A percentile compares a stretch with the other conserved stretches of the same genome.
These are phyloP conservation scores for Scytalopus superciliaris DNA, from an alignment of 2,113 vertebrate species.

Conservation along the genomic window DNA sequence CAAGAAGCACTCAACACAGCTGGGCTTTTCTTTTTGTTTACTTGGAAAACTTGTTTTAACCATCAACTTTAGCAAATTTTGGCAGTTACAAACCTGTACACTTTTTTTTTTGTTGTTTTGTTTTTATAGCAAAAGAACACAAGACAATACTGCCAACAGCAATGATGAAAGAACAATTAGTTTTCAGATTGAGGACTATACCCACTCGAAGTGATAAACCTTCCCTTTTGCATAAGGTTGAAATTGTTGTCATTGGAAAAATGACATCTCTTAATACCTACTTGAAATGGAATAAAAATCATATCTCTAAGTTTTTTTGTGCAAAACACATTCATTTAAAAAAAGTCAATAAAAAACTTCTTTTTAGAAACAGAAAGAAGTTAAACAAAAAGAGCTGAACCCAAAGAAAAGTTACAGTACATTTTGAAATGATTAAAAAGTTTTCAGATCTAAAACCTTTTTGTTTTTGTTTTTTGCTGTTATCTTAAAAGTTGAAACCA, in stretches of 20 bases:
- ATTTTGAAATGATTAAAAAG: constrained; percentile 64
- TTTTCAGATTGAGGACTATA: constrained; percentile 54
- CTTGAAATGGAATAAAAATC: constrained; percentile 63
- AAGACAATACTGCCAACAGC: constrained; percentile 79
- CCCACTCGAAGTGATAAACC: constrained; percentile 48
- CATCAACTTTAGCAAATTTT: constrained; percentile 83
- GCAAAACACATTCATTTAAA: constrained; percentile 64
- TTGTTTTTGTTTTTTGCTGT: not conserved
- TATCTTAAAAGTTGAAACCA: constrained; percentile 56
- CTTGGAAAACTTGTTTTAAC: constrained; percentile 80
- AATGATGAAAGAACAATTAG: constrained; percentile 68
- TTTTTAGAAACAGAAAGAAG: constrained; percentile 61
- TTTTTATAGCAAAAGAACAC: constrained; percentile 78
- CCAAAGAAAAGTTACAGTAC: constrained; percentile 68
- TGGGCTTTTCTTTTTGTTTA: constrained; percentile 72
- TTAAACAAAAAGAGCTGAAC: constrained; percentile 63
- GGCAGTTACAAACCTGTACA: constrained; percentile 84
- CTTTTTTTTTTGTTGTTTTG: constrained; percentile 2
- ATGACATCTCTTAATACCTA: constrained; percentile 30
- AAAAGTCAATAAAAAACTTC: constrained; percentile 63
- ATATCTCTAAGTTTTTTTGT: constrained; percentile 49
- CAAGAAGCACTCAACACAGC: constrained; percentile 66
- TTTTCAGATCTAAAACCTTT: constrained; percentile 60
- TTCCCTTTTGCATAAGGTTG: constrained; percentile 77
- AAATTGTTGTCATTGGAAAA: constrained; percentile 39